Evolutionary conservation across 2,797 vertebrate species (phyloP).

Genomic region (Nothura maculosa): DNA sequence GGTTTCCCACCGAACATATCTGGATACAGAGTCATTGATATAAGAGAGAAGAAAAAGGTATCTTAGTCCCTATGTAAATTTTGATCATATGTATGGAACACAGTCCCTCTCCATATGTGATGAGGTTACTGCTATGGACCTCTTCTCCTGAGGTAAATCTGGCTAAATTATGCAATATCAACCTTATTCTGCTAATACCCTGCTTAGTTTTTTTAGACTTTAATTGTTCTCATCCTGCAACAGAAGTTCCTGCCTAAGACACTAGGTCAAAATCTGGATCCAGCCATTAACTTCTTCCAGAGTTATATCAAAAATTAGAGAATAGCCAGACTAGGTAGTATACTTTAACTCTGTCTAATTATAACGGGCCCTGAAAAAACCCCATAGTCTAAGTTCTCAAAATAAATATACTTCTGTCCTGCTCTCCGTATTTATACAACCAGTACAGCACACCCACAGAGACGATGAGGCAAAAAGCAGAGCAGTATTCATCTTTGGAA

Average conservation of each 20-base stretch:
- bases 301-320: not conserved
- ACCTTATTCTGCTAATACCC: not conserved
- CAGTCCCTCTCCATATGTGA: not conserved
- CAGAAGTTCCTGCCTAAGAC: conserved; percentile 6
- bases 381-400: not conserved
- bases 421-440: not conserved
- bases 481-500: not conserved
- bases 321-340: not conserved
- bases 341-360: not conserved
- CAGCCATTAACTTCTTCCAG: not conserved
- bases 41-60: not conserved
- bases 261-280: not conserved
- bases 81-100: not conserved
- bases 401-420: not conserved
- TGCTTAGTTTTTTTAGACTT: not conserved
- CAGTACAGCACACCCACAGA: not conserved
- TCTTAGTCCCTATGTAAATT: not conserved
- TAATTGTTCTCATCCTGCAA: not conserved
- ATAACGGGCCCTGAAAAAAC: not conserved
- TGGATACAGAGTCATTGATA: not conserved
- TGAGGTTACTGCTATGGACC: not conserved
- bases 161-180: not conserved
- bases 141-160: not conserved
- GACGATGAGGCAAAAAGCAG: not conserved
- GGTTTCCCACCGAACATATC: not conserved